phyloP scores from a whole-genome alignment of 2,888 invertebrate genomes.

The Coleophora flavipennella region DNA sequence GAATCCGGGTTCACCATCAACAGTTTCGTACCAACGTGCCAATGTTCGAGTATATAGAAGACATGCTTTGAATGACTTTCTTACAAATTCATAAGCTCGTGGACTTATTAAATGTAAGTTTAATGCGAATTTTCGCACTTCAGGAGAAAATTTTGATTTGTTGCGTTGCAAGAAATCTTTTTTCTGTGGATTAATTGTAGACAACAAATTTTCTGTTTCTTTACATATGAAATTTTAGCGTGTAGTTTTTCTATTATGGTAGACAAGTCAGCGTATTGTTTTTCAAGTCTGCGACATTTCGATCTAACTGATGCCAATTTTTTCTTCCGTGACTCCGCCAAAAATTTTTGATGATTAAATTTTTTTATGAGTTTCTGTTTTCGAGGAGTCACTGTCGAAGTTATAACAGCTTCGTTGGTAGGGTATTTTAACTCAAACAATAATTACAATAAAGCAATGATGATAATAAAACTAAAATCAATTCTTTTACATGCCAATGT shows the following conservation, averaged over 20 bases:
- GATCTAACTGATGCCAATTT: no score
- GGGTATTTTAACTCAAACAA: not conserved
- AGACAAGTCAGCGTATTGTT: not conserved
- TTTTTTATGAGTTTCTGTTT: not conserved
- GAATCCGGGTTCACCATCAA: constrained; percentile 12
- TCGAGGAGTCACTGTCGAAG: not conserved
- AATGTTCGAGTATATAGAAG: constrained; percentile 14
- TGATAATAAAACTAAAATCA: not conserved
- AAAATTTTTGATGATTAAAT: not conserved
- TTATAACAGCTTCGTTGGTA: not conserved
- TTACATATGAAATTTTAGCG: not conserved
- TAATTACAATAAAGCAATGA: not conserved
- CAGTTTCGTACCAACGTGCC: constrained; percentile 8
- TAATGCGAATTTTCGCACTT: not conserved
- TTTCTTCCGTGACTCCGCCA: not conserved
- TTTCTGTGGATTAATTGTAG: not conserved
- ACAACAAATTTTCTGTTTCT: not conserved
- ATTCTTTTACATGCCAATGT: not conserved
- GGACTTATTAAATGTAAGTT: no score
- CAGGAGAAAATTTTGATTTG: not conserved
- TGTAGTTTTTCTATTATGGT: not conserved
- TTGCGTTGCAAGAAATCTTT: not conserved
- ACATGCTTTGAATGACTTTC: constrained; percentile 14
- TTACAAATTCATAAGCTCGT: constrained; percentile 13
- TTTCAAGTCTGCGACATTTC: not conserved